Evolutionary conservation across 2,797 vertebrate species (phyloP).

Genomic region (Columba guinea): DNA sequence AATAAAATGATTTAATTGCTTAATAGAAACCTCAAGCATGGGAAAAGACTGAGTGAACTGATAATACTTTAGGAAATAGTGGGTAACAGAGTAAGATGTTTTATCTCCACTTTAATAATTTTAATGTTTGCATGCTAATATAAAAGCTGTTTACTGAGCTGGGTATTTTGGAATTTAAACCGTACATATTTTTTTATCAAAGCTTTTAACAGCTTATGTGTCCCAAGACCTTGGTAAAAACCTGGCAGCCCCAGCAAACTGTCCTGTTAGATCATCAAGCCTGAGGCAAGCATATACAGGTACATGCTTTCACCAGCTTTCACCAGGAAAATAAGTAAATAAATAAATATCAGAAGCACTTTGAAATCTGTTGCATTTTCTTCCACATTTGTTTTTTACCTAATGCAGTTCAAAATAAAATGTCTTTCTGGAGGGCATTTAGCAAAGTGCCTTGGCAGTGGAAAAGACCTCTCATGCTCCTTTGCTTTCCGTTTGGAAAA

Average conservation of each 20-base stretch:
- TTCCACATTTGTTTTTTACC: slow-evolving; percentile 20
- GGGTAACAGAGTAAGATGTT: background rate
- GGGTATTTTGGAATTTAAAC: background rate
- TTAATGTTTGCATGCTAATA: background rate
- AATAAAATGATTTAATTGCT: background rate
- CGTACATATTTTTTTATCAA: background rate
- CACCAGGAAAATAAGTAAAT: background rate
- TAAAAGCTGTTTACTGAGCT: background rate
- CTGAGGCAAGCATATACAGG: background rate
- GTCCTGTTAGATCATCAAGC: background rate
- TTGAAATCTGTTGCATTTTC: slow-evolving; percentile 5
- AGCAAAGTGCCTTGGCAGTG: slow-evolving; percentile 24
- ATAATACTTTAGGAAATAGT: background rate
- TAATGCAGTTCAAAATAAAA: slow-evolving; percentile 5
- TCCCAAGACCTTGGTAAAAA: background rate
- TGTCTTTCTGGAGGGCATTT: slow-evolving; percentile 44
- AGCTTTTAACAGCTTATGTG: background rate
- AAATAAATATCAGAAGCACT: background rate
- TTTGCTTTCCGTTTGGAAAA: slow-evolving; percentile 30
- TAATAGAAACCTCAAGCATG: background rate
- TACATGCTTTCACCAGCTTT: background rate
- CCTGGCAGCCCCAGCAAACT: background rate
- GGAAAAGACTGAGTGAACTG: background rate
- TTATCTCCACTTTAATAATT: background rate
- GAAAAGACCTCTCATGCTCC: background rate